These are phyloP conservation scores for Oxyruncus cristatus DNA, from an alignment of 2,113 vertebrate genomes.

Conservation along the genomic window DNA sequence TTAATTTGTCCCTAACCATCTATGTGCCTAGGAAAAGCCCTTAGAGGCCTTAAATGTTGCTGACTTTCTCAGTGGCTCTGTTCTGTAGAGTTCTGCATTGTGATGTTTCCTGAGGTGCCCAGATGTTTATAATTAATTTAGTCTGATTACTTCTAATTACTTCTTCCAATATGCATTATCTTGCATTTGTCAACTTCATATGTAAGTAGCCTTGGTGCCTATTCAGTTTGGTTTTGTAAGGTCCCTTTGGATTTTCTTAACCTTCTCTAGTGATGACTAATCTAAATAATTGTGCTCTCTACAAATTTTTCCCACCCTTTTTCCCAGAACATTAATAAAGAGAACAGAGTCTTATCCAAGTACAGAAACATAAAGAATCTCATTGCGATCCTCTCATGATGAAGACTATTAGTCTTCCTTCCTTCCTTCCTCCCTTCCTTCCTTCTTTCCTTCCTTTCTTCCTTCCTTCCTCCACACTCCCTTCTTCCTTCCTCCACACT, in stretches of 20 bases:
- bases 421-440: too few relatives aligned
- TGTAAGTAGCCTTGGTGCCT: background rate
- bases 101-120: background rate
- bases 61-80: background rate
- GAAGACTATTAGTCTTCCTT: background rate
- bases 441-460: rapidly evolving
- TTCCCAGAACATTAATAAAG: background rate
- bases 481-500: too few relatives aligned
- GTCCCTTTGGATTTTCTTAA: slow-evolving; percentile 11
- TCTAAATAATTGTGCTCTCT: background rate
- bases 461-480: too few relatives aligned
- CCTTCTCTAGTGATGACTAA: background rate
- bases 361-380: background rate
- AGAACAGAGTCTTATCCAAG: background rate
- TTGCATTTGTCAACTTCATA: slow-evolving; percentile 20
- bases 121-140: slow-evolving; percentile 54
- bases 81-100: background rate
- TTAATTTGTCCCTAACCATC: background rate
- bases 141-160: slow-evolving; percentile 40
- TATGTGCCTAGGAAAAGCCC: background rate
- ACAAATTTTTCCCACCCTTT: background rate
- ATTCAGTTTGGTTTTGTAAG: background rate
- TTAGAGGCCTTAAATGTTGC: background rate
- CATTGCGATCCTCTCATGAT: background rate
- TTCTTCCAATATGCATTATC: slow-evolving; percentile 17